phyloP scores from a whole-genome alignment of 2,113 vertebrate genomes.

The Tautogolabrus adspersus region DNA sequence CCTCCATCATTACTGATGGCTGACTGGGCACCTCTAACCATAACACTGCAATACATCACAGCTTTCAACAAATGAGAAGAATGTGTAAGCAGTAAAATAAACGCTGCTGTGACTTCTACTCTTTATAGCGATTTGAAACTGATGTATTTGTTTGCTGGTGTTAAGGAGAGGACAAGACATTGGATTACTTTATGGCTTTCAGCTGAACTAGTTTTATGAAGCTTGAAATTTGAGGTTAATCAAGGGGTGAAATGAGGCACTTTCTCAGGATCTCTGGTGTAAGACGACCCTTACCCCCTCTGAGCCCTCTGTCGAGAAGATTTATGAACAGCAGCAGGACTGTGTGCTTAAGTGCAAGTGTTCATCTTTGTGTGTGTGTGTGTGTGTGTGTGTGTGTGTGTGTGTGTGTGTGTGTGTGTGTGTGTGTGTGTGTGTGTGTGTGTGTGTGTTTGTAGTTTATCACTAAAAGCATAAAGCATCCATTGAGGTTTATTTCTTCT shows the following conservation, averaged over 20 bases:
- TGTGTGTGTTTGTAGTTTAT: background rate
- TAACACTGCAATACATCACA: constrained; percentile 8
- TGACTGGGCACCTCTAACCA: background rate
- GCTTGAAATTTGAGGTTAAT: constrained; percentile 73
- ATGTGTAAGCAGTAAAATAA: constrained; percentile 28
- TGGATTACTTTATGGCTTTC: constrained; percentile 58
- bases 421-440: constrained; percentile 9
- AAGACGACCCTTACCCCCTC: constrained; percentile 43
- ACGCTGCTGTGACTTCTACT: constrained; percentile 31
- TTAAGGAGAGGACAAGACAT: constrained; percentile 42
- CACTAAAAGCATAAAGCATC: background rate
- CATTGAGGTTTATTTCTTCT: constrained; percentile 1
- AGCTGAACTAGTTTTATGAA: constrained; percentile 66
- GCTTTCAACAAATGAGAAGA: constrained; percentile 10
- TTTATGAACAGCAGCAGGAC: constrained; percentile 28
- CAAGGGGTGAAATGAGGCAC: constrained; percentile 48
- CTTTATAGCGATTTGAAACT: constrained; percentile 11
- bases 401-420: too few species aligned
- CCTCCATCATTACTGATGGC: constrained; percentile 8
- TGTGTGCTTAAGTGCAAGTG: background rate
- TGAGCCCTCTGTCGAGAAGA: constrained; percentile 54
- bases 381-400: constrained; percentile 3
- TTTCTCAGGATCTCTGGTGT: constrained; percentile 63
- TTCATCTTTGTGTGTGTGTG: background rate
- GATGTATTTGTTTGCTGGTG: constrained; percentile 44